phyloP scores from a whole-genome alignment of 2,797 vertebrate species.

The Fringilla coelebs region DNA sequence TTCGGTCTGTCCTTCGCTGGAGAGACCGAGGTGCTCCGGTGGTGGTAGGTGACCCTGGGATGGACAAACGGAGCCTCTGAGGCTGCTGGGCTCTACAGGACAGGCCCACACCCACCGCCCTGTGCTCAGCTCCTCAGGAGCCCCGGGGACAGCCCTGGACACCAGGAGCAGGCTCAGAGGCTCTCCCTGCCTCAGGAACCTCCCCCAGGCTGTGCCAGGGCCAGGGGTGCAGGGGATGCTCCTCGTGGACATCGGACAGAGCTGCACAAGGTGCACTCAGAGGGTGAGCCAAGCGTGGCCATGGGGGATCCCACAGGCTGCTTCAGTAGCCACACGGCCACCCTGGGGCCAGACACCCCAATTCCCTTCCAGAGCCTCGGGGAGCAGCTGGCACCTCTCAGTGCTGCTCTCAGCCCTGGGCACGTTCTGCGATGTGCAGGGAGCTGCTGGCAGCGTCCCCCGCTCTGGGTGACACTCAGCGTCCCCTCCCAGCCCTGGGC shows the following conservation, averaged over 20 bases:
- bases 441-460: background rate
- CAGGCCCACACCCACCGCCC: background rate
- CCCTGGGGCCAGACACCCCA: background rate
- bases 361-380: background rate
- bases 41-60: background rate
- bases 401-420: background rate
- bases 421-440: background rate
- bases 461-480: rapidly evolving
- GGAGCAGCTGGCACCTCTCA: background rate
- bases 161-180: background rate
- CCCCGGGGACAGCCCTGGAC: background rate
- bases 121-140: background rate
- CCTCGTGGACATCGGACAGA: background rate
- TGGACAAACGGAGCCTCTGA: background rate
- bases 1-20: background rate
- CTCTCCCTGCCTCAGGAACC: background rate
- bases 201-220: background rate
- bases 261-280: background rate
- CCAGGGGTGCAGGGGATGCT: background rate
- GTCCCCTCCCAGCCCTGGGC: background rate
- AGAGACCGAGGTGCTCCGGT: background rate
- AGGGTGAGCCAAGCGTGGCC: background rate
- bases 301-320: rapidly evolving
- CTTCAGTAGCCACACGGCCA: background rate
- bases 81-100: background rate